These are phyloP conservation scores for Lates japonicus DNA, from an alignment of 2,797 vertebrate species.

Conservation along the genomic window DNA sequence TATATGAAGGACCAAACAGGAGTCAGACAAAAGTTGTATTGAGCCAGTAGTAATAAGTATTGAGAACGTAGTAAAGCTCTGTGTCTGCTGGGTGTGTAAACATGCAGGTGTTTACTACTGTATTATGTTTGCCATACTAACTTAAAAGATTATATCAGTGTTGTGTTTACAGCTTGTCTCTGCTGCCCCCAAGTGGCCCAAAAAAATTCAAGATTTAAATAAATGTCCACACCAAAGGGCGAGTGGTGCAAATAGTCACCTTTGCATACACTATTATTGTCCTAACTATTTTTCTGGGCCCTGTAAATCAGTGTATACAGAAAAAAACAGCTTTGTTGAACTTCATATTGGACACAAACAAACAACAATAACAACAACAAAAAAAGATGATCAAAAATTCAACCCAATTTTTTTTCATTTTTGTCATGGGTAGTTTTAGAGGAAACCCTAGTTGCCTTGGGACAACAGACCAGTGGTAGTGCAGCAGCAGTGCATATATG, in stretches of 20 bases:
- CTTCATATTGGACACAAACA: not conserved
- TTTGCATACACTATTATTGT: too few species aligned
- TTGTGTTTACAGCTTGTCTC: not conserved
- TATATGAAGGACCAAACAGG: not conserved
- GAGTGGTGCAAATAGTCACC: too few species aligned
- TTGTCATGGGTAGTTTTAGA: not conserved
- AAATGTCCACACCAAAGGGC: not conserved
- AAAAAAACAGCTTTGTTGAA: too few species aligned
- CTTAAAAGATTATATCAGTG: not conserved
- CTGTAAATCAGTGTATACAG: too few species aligned
- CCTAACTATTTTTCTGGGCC: too few species aligned
- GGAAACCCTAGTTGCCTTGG: constrained; percentile 2
- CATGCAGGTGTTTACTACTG: too few species aligned
- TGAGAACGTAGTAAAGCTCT: too few species aligned
- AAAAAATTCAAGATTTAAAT: not conserved
- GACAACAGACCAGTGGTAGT: not conserved
- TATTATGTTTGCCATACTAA: too few species aligned
- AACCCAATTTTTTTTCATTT: not conserved
- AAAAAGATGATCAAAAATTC: not conserved
- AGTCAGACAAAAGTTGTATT: too few species aligned
- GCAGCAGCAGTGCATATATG: constrained; percentile 21
- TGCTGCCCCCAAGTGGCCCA: not conserved
- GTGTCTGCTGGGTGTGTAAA: too few species aligned
- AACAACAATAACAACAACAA: not conserved
- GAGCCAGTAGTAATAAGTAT: too few species aligned